These are phyloP conservation scores for Arenaria interpres DNA, from an alignment of 2,113 vertebrate genomes.

Conservation along the genomic window DNA sequence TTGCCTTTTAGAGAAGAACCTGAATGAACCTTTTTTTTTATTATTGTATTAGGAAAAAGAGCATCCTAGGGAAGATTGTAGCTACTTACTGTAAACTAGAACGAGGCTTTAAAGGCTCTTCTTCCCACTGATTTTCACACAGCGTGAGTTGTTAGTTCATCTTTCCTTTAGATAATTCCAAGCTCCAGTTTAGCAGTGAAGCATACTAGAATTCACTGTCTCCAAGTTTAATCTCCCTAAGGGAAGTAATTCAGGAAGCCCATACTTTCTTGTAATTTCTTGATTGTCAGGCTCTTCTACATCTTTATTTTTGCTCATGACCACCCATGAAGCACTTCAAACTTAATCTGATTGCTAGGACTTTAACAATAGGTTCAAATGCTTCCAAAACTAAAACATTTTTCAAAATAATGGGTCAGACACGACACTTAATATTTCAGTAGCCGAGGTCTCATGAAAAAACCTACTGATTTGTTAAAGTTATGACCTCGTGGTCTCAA, in stretches of 20 bases:
- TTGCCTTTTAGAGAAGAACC: slow-evolving; percentile 69
- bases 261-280: neutral
- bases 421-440: neutral
- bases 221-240: neutral
- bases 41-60: slow-evolving; percentile 19
- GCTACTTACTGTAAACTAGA: slow-evolving; percentile 54
- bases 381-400: neutral
- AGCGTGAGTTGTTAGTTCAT: slow-evolving; percentile 15
- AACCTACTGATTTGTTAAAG: neutral
- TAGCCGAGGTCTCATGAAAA: neutral
- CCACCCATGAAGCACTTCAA: neutral
- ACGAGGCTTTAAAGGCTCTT: slow-evolving; percentile 5
- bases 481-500: neutral
- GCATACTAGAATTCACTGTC: neutral
- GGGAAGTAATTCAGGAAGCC: slow-evolving; percentile 18
- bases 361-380: neutral
- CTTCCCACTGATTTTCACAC: neutral
- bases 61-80: slow-evolving; percentile 58
- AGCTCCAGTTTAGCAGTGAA: neutral
- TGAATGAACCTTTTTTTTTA: slow-evolving; percentile 61
- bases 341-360: neutral
- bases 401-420: neutral
- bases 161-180: neutral
- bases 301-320: neutral
- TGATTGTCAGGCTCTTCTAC: neutral